Evolutionary conservation across 2,888 invertebrate species (phyloP), one percentile per base, ranked within the genome.

Genomic region (Apocheima hispidaria): DNA sequence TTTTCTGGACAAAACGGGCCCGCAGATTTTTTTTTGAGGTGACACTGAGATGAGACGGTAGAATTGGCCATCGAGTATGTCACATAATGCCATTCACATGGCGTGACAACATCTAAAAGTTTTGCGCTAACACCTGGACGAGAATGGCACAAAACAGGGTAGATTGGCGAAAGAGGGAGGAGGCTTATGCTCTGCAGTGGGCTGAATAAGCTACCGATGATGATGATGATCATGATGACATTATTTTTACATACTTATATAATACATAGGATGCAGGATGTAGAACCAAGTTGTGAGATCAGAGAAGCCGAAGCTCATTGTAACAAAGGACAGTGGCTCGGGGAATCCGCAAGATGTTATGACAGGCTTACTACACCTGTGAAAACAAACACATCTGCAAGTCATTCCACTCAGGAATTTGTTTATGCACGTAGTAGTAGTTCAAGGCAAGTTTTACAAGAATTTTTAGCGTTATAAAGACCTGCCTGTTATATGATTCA

Each of bases 311-410:
- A 52, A 51, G 50, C 18, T 38, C 35, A 12, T 12, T 10, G 14
- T 49, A 55, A 38, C 46, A 55, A 55, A 55, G 21, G 46, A 48
- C 48, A 21, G 50, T 70, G 66, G 65, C 62, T 61, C 63, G 20
- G 70, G 66, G 68, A 71, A 72, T 70, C 70, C 71, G 65, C 70
- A 65, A 65, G 67, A 63, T 75, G 72, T 75, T 73, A 74, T 73
- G 69, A 65, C 66, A 61, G 63, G 40, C 66, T 52, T 63, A 50
- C 53, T 61, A 66, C 78, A 78, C 76, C 78, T 79, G 79, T 71
- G 60, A 76, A 65, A 79, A 79, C 79, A 79, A 40, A 46, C 54
- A 26, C 60, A 60, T 60, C 38, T 60, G 64, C 49, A 38, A 59
- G 44, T 51, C 46, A 48, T 56, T 33, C 50, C 43, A 41, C 35